Evolutionary conservation across 2,888 invertebrate species (phyloP), one percentile per base, ranked within the genome.

Genomic region (Miltochrista miniata): DNA sequence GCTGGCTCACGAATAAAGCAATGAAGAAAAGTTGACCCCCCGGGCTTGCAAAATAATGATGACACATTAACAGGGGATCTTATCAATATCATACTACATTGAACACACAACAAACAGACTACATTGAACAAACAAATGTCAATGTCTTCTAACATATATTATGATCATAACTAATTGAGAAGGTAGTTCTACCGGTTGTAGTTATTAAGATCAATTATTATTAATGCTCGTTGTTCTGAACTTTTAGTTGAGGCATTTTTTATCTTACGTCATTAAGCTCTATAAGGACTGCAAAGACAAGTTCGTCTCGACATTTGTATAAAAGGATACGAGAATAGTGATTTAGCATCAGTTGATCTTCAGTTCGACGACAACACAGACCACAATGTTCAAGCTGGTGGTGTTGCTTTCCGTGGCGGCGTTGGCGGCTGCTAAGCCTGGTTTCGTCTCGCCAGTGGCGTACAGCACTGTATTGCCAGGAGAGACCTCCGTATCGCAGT

Each of bases 321-420:
- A 90, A 76, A 90, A 90, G 70, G 74, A 77, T 83, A 76, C 59
- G 63, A 68, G 68, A 59, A n/a, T 47, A 54, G 51, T 37, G 60
- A 52, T 59, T 68, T 65, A 61, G 71, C 58, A 90, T 89, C 88
- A 90, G 84, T 90, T 81, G 79, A 82, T 84, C 79, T 70, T 76
- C 75, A 78, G 74, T 70, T 74, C 76, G 71, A 70, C 63, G 75
- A 79, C 72, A 73, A 87, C 87, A 82, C 85, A 88, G 85, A 90
- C 85, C 88, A 90, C 76, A 73, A 91, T 92, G 91, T 86, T 72
- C 76, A 90, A 90, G 80, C 78, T 91, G 92, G 92, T 93, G 92
- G 93, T 93, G 84, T 93, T 94, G 90, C 92, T 92, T 79, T 93
- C 93, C 73, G 83, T 93, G 57, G 79, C 93, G 75, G 93, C 93